phyloP scores from a whole-genome alignment of 2,888 invertebrate species.

The Hyalella azteca region DNA sequence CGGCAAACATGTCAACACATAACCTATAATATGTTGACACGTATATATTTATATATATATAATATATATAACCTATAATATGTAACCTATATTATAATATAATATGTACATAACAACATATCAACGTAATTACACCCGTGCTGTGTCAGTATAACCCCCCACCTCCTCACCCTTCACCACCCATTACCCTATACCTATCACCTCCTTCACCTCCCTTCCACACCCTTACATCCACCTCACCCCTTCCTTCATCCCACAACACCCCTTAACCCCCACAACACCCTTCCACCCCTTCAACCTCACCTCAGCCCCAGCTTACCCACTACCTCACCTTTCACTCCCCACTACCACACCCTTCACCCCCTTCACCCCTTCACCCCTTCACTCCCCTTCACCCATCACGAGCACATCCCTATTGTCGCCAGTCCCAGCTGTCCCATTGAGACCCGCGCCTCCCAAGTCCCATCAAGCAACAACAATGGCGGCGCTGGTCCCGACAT shows the following conservation, averaged over 20 bases:
- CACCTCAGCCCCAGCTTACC: background rate
- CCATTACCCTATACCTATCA: background rate
- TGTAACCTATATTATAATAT: background rate
- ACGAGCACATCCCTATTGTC: no score
- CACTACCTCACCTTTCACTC: background rate
- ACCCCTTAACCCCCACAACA: background rate
- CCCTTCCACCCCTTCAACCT: background rate
- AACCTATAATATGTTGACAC: no score
- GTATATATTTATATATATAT: no score
- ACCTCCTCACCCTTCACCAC: background rate
- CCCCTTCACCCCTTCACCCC: background rate
- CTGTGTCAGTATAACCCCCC: background rate
- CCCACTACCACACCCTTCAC: background rate
- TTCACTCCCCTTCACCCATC: background rate
- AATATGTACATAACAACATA: background rate
- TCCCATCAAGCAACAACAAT: no score
- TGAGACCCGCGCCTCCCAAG: background rate
- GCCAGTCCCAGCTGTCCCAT: no score
- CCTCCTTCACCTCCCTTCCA: background rate
- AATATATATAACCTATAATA: no score
- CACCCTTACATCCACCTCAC: background rate
- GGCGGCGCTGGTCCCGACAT: no score
- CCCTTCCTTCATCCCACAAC: background rate
- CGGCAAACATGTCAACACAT: no score
- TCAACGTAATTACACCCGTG: background rate